A percentile compares a stretch with the other conserved stretches of the same genome.
Conservation (phyloP, 2,888 invertebrate genomes). For the Campopleginae sp. region DNA sequence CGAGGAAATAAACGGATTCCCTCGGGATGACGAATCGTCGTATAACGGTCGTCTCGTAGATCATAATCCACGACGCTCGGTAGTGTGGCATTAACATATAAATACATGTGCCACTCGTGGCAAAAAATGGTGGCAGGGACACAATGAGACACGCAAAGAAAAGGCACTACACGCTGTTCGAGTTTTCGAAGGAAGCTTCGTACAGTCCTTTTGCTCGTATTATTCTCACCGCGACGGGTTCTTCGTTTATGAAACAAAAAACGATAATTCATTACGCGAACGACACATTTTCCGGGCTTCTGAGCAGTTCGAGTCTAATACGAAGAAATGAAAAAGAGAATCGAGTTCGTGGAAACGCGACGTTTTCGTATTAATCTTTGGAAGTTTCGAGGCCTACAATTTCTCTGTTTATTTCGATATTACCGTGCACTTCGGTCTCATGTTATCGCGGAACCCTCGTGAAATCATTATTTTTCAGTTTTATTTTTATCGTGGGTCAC, state of each 20-base stretch:
- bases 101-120: slow-evolving; percentile 10
- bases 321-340: neutral
- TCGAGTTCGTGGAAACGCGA: neutral
- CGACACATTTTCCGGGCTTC: neutral
- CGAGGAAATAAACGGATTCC: neutral
- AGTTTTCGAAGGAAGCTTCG: slow-evolving; percentile 16
- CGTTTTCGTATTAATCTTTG: neutral
- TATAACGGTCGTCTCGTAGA: slow-evolving; percentile 25
- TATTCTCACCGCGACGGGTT: slow-evolving; percentile 3
- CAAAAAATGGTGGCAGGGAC: slow-evolving; percentile 9
- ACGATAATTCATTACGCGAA: slow-evolving; percentile 17
- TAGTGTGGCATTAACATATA: slow-evolving; percentile 38
- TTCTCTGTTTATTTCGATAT: neutral
- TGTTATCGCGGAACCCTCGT: neutral
- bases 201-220: neutral
- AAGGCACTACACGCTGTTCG: slow-evolving; percentile 35
- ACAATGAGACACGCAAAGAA: slow-evolving; percentile 46
- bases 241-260: neutral
- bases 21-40: slow-evolving; percentile 11
- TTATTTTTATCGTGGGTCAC: neutral
- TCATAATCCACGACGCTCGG: slow-evolving; percentile 24
- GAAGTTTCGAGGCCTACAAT: neutral
- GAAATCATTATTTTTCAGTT: neutral
- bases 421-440: neutral
- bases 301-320: neutral